phyloP scores from a whole-genome alignment of 1,140 invertebrate species.

The Hypothenemus hampei region DNA sequence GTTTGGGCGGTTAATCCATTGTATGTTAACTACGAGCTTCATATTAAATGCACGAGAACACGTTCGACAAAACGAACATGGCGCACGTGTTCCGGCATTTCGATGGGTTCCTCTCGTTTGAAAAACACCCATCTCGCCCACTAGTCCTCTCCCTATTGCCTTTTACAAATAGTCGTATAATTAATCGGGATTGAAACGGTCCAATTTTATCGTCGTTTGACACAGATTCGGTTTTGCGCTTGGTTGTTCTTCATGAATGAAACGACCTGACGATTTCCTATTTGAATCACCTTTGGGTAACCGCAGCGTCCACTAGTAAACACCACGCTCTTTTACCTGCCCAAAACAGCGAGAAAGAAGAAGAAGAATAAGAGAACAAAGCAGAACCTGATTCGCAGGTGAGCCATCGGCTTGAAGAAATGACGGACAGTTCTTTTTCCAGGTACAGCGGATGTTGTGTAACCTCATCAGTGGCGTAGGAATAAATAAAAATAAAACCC shows the following conservation, averaged over 20 bases:
- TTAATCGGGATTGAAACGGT: too few relatives aligned
- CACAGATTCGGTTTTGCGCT: conserved; percentile 3
- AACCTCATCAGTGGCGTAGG: conserved; percentile 9
- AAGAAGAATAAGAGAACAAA: conserved; percentile 8
- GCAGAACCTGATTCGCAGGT: conserved; percentile 12
- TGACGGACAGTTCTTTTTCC: conserved; percentile 12
- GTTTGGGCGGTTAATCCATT: conserved; percentile 21
- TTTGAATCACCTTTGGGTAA: conserved; percentile 5
- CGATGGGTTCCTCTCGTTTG: conserved; percentile 12
- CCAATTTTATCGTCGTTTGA: conserved; percentile 1
- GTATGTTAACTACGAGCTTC: conserved; percentile 24
- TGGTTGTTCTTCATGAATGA: conserved; percentile 13
- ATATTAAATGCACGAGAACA: conserved; percentile 21
- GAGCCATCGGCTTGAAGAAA: conserved; percentile 9
- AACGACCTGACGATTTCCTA: conserved; percentile 4
- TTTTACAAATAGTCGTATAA: too few relatives aligned
- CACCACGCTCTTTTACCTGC: conserved; percentile 3
- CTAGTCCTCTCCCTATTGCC: too few relatives aligned
- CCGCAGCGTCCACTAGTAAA: background rate
- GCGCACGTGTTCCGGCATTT: conserved; percentile 24
- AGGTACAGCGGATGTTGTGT: conserved; percentile 13
- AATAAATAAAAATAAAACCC: too few relatives aligned
- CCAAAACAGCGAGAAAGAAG: background rate
- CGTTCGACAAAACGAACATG: conserved; percentile 16
- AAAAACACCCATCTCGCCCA: too few relatives aligned